Evolutionary conservation across 2,888 invertebrate species (phyloP), one percentile per base, ranked within the genome.

Genomic region (Nomada flava): DNA sequence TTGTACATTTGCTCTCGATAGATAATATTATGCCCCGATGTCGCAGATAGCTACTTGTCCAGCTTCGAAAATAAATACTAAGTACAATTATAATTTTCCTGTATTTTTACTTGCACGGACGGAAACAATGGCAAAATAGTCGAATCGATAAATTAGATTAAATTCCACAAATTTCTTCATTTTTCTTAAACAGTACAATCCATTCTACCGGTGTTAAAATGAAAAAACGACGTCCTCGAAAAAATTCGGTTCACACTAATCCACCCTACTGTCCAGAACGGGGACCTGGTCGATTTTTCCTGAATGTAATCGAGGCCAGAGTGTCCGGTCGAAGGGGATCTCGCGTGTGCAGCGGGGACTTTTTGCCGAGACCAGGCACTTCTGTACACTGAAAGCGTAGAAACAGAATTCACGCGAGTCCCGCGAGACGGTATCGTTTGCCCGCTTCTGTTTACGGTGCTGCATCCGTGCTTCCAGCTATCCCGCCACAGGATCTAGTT

Each of bases 401-500:
- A 85, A 88, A 85, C 80, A 84, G 85, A 85, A 86, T 83, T 90
- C 88, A 87, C 87, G 83, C 85, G 73, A 77, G 70, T 81, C 53
- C 63, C 75, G 67, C 76, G 63, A 79, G 87, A 81, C 83, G 88
- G 88, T 86, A 89, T 85, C 90, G 84, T 86, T 84, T 75, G 63
- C 81, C 76, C 64, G 75, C 81, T 74, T 72, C 85, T 89, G 86
- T 88, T 90, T 84, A 88, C 86, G 89, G 88, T 83, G 75, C 59
- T 83, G 77, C 63, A 55, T 55, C 68, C 65, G 85, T 64, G 83
- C 76, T 74, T 20, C 79, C 83, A 82, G 89, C 89, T 92, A 92
- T 92, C 92, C 92, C 84, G 82, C 65, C 85, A 85, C 71, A 85
- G 86, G 91, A 92, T 92, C 92, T 92, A 90, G 91, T 91, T 89